phyloP scores from a whole-genome alignment of 2,113 vertebrate genomes.

The Neolamprologus toae region DNA sequence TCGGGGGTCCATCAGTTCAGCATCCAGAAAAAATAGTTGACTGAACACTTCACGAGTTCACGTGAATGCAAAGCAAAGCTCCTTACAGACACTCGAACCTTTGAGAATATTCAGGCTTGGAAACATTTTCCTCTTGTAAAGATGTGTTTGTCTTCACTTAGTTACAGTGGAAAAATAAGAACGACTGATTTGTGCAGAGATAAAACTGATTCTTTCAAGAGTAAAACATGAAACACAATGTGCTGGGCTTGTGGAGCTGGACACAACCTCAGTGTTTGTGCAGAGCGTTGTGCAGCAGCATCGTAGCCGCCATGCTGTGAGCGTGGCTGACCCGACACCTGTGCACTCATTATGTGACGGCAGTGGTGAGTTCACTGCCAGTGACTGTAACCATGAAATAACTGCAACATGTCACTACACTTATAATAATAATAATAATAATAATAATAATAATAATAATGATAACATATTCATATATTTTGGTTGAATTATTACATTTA shows the following conservation, averaged over 20 bases:
- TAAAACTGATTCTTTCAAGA: neutral
- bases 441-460: neutral
- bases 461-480: neutral
- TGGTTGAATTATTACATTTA: neutral
- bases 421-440: neutral
- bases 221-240: neutral
- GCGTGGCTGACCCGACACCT: neutral
- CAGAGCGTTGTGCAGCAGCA: neutral
- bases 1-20: neutral
- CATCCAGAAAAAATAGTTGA: neutral
- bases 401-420: neutral
- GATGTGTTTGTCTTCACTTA: rapidly evolving
- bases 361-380: neutral
- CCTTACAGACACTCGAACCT: neutral
- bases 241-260: neutral
- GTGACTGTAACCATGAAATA: neutral
- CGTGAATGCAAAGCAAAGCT: neutral
- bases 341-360: neutral
- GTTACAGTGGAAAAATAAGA: neutral
- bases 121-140: neutral
- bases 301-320: neutral
- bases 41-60: neutral
- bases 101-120: neutral
- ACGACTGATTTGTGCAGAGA: neutral
- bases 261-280: neutral